Base-by-base conservation (phyloP, 2,888 invertebrate species). In the Aquatica leii region DNA sequence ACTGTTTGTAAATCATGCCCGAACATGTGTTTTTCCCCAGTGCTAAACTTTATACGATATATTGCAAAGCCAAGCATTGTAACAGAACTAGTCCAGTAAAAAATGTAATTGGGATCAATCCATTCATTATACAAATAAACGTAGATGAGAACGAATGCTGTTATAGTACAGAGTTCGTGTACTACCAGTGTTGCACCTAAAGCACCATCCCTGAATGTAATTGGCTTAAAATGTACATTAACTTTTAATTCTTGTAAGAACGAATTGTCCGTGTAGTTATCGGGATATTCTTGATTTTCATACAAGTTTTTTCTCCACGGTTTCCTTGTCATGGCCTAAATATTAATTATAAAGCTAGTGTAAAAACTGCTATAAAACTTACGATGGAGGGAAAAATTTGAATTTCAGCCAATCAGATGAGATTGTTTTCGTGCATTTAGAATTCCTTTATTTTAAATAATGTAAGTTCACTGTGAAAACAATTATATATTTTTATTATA, bases 261-360 rank as follows among this genome's bases (percentile, higher is more conserved):
- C 48, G 92, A 88, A 18, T 86, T 85, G 77, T 96, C 94, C 0
- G 96, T 96, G 77, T 97, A 95, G 80, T 97, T 97, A 80, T 98
- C 98, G 0, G 95, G 92, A 66, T 92, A 92, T 15, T 89, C 91
- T 62, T 92, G 88, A 76, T 94, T 91, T 79, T 93, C 92, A 76
- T 97, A 98, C 14, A 98, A 82, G 75, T 95, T 93, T 82, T 97
- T 97, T 70, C 87, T 87, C 97, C 97, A 97, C 14, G 52, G 18
- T 52, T 37, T 52, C 34, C 35, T 37, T 11, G 14, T 34, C 52
- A 52, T 52, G 9, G 9, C 17, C 11, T 20, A 48, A 17, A 48
- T 20, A 17, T 20, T 15, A 52, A 31, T 18, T 51, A 2, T 43
- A 15, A 15, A 3, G 3, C 2, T 37, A 12, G 11, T 11, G 2